Evolutionary conservation across 2,888 invertebrate species (phyloP).

Genomic region (Ormyrus nitidulus): DNA sequence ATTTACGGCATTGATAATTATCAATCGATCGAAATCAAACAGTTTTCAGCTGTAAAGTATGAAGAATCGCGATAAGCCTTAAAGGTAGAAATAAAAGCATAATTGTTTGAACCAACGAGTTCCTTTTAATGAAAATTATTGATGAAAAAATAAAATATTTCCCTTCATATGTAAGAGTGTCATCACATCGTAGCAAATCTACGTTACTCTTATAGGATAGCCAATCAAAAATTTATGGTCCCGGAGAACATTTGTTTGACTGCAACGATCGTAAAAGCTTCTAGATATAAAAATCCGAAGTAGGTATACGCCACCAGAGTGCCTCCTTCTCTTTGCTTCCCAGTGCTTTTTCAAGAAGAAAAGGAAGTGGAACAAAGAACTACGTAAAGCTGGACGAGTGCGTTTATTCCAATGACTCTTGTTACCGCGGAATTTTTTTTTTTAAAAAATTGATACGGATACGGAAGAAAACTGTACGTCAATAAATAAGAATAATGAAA

Average conservation of each 20-base stretch:
- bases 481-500: not conserved
- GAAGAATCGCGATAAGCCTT: no score
- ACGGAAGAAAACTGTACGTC: slow-evolving; percentile 3
- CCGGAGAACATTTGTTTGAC: slow-evolving; percentile 27
- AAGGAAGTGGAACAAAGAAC: not conserved
- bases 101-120: not conserved
- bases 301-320: not conserved
- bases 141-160: slow-evolving; percentile 37
- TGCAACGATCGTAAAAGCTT: slow-evolving; percentile 46
- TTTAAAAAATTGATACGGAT: not conserved
- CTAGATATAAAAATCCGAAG: slow-evolving; percentile 39
- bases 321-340: slow-evolving; percentile 19
- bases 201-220: slow-evolving; percentile 1
- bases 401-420: slow-evolving; percentile 23
- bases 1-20: not conserved
- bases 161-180: slow-evolving; percentile 21
- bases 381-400: not conserved
- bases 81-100: no score
- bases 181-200: slow-evolving; percentile 25
- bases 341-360: slow-evolving; percentile 3
- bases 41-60: no score
- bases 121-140: slow-evolving; percentile 2
- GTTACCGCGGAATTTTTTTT: slow-evolving; percentile 25
- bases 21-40: not conserved
- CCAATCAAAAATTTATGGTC: slow-evolving; percentile 48